phyloP scores from a whole-genome alignment of 2,888 invertebrate species.

The Spisula subtruncata region DNA sequence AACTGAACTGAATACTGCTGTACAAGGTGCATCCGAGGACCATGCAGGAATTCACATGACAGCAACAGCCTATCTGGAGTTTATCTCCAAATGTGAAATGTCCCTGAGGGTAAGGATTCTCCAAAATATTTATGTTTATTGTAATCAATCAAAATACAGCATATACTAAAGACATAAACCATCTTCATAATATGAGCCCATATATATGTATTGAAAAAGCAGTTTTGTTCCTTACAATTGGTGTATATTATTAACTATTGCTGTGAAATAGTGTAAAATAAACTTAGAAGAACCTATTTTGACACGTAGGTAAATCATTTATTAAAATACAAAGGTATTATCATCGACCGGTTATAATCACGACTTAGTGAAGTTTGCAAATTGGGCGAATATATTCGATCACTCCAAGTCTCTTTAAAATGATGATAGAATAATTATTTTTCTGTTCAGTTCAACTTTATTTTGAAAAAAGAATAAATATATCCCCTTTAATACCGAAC shows the following conservation, averaged over 20 bases:
- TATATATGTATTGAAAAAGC: no score
- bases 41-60: constrained; percentile 87
- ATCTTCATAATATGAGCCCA: no score
- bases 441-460: no score
- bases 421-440: no score
- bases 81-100: constrained; percentile 88
- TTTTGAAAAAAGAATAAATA: background rate
- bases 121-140: background rate
- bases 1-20: constrained; percentile 91
- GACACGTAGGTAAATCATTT: background rate
- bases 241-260: background rate
- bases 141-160: background rate
- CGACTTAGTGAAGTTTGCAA: background rate
- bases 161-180: background rate
- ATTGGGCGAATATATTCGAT: no score
- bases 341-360: no score
- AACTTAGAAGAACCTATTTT: background rate
- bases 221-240: no score
- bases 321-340: no score
- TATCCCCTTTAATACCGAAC: background rate
- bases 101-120: constrained; percentile 87
- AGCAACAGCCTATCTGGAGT: constrained; percentile 87
- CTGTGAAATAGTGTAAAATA: background rate
- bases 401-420: no score
- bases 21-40: constrained; percentile 90